These are phyloP conservation scores for Dysdera silvatica DNA, from an alignment of 1,140 invertebrate species.

Conservation along the genomic window DNA sequence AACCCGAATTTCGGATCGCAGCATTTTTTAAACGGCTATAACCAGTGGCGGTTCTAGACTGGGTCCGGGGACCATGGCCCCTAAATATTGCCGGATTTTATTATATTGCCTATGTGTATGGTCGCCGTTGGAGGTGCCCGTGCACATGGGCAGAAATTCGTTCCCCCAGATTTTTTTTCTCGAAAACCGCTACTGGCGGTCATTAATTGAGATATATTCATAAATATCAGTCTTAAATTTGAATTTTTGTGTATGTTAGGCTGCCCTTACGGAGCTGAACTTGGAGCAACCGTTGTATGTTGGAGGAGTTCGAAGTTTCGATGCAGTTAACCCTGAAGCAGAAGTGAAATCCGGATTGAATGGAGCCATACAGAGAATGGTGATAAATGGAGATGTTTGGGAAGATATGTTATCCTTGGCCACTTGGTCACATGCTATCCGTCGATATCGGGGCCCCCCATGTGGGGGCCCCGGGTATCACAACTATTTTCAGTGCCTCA, in stretches of 20 bases:
- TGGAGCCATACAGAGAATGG: slow-evolving; percentile 74
- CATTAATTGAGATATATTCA: too few species aligned
- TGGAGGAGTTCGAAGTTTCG: slow-evolving; percentile 66
- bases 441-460: slow-evolving; percentile 60
- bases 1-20: too few species aligned
- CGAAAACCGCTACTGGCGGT: too few species aligned
- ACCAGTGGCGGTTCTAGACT: too few species aligned
- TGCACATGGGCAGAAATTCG: too few species aligned
- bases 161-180: too few species aligned
- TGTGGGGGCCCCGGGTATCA: slow-evolving; percentile 62
- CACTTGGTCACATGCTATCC: slow-evolving; percentile 46
- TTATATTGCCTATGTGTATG: too few species aligned
- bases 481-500: slow-evolving; percentile 56
- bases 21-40: too few species aligned
- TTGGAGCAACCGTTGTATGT: slow-evolving; percentile 73
- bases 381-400: slow-evolving; percentile 62
- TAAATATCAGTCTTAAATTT: too few species aligned
- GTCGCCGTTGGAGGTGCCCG: too few species aligned
- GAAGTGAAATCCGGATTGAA: slow-evolving; percentile 63
- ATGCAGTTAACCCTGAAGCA: slow-evolving; percentile 61
- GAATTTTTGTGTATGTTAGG: slow-evolving; percentile 49
- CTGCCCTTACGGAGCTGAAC: slow-evolving; percentile 71
- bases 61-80: too few species aligned
- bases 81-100: too few species aligned
- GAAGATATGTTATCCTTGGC: slow-evolving; percentile 46